A percentile compares a stretch with the other conserved stretches of the same genome.
Evolutionary conservation across 2,797 vertebrate genomes (phyloP).

Genomic region (Pterois miles): DNA sequence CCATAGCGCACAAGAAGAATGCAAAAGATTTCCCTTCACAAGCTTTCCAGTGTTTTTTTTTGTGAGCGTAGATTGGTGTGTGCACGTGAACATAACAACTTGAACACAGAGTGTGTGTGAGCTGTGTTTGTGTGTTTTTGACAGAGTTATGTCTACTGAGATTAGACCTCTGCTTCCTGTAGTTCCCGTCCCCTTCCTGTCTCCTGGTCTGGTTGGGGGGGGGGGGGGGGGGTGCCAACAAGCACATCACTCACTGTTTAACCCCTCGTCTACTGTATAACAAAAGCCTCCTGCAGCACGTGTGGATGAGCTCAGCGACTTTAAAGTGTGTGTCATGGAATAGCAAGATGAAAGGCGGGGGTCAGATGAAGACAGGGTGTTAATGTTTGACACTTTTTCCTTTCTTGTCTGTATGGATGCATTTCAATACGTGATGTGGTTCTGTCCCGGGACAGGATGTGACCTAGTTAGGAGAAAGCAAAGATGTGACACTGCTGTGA

Average conservation of each 20-base stretch:
- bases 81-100: conserved; percentile 11
- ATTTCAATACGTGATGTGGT: conserved; percentile 57
- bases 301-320: conserved; percentile 46
- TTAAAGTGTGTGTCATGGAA: conserved; percentile 16
- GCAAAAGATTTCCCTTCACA: conserved; percentile 20
- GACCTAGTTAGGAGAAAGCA: conserved; percentile 69
- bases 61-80: background rate
- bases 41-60: conserved; percentile 8
- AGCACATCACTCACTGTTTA: conserved; percentile 57
- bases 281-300: conserved; percentile 49
- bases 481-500: conserved; percentile 42
- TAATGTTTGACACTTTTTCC: conserved; percentile 56
- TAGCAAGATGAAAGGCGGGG: conserved; percentile 37
- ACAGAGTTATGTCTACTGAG: conserved; percentile 76
- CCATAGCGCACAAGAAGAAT: background rate
- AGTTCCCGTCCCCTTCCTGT: conserved; percentile 73
- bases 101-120: conserved; percentile 1
- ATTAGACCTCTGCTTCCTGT: conserved; percentile 73
- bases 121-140: conserved; percentile 61
- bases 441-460: conserved; percentile 66
- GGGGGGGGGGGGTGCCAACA: conserved; percentile 24
- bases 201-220: conserved; percentile 49
- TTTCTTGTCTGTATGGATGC: conserved; percentile 37
- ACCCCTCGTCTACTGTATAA: conserved; percentile 47
- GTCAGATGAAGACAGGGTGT: conserved; percentile 48